Base-by-base conservation (phyloP, 2,888 invertebrate species). In the Oscheius myriophilus region DNA sequence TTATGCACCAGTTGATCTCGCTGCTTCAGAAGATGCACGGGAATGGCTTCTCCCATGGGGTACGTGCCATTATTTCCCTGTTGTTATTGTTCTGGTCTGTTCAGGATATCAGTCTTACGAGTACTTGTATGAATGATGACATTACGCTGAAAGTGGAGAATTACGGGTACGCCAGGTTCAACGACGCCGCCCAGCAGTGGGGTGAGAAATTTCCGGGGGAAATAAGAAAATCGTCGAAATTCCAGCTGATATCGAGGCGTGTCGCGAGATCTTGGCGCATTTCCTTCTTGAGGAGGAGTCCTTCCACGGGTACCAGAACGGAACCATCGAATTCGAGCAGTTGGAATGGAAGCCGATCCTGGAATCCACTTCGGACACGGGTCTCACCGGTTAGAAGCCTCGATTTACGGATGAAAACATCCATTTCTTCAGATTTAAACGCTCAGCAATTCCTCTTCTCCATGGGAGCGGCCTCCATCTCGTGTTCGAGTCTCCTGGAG, bases 211-310 rank as follows among this genome's bases (percentile, higher is more conserved):
- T 9, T 33, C 9, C 33, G 9, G 9, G 9, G 9, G 9, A 33
- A 3, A 33, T 6, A 6, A 6, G 33, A 9, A 33, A 33, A 6
- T 9, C 4, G 33, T 33, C 33, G n/a, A 51, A 23, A 6, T n/a
- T 57, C 43, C 18, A 57, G 57, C 41, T 21, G 57, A 57, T 42
- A 18, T 57, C 25, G n/a, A 42, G n/a, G 57, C 57, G 11, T 18
- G 41, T 42, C 57, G 57, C n/a, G 41, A 41, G 18, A 57, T 57
- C 18, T 21, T 57, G 21, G 57, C 57, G 1, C 41, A 57, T 18
- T 25, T 57, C 18, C 41, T 57, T 4, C 43, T 57, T n/a, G n/a
- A 18, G 11, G 33, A 18, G n/a, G 43, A 25, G 6, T n/a, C 57
- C 21, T 41, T 42, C 18, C 12, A 25, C 33, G 57, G 43, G 21